Percentiles rank a stretch among this genome's conserved stretches.
These are phyloP conservation scores for Hydriomena furcata DNA, from an alignment of 2,888 invertebrate species.

Conservation along the genomic window DNA sequence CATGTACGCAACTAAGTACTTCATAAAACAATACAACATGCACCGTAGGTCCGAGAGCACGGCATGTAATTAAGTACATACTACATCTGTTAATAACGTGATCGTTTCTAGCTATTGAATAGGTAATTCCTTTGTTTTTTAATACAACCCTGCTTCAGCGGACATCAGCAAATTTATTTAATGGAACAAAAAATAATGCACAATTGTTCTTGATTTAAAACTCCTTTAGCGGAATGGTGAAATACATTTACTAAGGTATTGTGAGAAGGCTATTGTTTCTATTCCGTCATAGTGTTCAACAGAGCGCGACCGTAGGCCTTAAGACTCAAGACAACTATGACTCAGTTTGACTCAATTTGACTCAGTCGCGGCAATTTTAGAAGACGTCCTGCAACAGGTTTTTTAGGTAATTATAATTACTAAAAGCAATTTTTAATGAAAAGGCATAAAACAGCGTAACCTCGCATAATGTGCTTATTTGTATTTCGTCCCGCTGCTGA, in stretches of 20 bases:
- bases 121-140: conserved; percentile 26
- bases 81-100: conserved; percentile 13
- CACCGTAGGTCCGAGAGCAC: conserved; percentile 5
- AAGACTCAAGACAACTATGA: conserved; percentile 48
- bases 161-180: conserved; percentile 20
- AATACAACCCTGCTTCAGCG: conserved; percentile 38
- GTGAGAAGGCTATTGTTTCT: conserved; percentile 68
- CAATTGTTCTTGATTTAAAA: conserved; percentile 30
- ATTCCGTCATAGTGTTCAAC: conserved; percentile 59
- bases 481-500: conserved; percentile 20
- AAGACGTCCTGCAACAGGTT: conserved; percentile 10
- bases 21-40: conserved; percentile 7
- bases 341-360: too few species aligned
- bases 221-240: conserved; percentile 46
- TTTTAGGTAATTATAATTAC: background rate
- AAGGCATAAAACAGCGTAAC: background rate
- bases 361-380: conserved; percentile 39
- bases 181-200: conserved; percentile 37
- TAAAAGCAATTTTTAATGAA: background rate
- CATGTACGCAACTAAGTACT: conserved; percentile 2
- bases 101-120: conserved; percentile 19
- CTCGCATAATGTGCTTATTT: conserved; percentile 5
- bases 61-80: background rate
- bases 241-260: conserved; percentile 48
- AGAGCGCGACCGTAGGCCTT: conserved; percentile 63